Evolutionary conservation across 37 sponge, comb jelly and placozoan species (phyloP).

Genomic region (Ianthella basta): DNA sequence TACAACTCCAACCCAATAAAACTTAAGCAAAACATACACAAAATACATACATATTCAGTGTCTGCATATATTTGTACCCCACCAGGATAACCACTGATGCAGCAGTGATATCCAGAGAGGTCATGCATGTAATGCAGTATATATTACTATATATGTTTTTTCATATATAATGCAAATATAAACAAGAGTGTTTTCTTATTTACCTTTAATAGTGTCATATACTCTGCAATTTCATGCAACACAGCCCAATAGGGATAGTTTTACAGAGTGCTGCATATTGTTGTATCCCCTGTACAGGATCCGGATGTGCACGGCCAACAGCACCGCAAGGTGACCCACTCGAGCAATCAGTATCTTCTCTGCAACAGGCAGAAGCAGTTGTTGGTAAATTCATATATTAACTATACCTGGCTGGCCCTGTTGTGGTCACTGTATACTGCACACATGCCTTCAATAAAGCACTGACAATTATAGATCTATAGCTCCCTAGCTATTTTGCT

Average conservation of each 20-base stretch:
- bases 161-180: too few species aligned
- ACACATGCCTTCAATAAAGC: neutral
- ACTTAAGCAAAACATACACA: neutral
- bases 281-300: neutral
- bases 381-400: too few species aligned
- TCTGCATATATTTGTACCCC: neutral
- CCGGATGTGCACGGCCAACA: neutral
- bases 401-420: neutral
- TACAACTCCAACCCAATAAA: neutral
- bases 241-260: neutral
- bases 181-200: too few species aligned
- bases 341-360: neutral
- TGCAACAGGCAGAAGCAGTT: constrained; percentile 5
- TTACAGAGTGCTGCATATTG: neutral
- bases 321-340: neutral
- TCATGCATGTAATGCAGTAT: too few species aligned
- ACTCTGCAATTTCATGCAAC: neutral
- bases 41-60: neutral
- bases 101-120: too few species aligned
- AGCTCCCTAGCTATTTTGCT: constrained; percentile 2
- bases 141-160: too few species aligned
- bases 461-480: neutral
- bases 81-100: too few species aligned
- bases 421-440: neutral
- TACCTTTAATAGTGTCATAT: too few species aligned